Percentiles rank a stretch among this genome's conserved stretches.
phyloP scores from a whole-genome alignment of 2,113 vertebrate genomes.

The Seriola quinqueradiata region DNA sequence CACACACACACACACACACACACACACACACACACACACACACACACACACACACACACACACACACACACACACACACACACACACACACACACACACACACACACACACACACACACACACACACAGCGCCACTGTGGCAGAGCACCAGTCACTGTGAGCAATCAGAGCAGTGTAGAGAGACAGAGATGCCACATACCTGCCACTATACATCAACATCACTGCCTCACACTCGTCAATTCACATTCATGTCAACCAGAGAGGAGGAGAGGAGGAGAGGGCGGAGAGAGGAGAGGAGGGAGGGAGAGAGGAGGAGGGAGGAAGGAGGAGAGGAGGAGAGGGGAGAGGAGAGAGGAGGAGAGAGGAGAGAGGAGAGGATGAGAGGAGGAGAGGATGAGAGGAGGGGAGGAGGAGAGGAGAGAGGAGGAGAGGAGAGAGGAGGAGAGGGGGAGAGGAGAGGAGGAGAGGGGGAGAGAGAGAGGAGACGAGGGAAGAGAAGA shows the following conservation, averaged over 20 bases:
- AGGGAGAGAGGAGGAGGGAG: too few species aligned
- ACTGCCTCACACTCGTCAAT: constrained; percentile 47
- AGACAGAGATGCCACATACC: constrained; percentile 64
- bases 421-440: rapidly evolving
- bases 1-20: constrained; percentile 16
- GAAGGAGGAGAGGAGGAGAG: too few species aligned
- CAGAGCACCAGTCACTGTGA: constrained; percentile 66
- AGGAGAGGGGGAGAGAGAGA: too few species aligned
- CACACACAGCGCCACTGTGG: constrained; percentile 15
- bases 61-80: constrained; percentile 16
- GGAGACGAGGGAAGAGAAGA: neutral
- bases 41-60: constrained; percentile 13
- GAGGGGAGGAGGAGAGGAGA: rapidly evolving
- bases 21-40: constrained; percentile 15
- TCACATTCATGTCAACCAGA: constrained; percentile 42
- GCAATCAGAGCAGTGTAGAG: constrained; percentile 61
- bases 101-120: constrained; percentile 11
- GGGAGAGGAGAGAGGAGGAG: too few species aligned
- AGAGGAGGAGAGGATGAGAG: neutral
- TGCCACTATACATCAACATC: constrained; percentile 68
- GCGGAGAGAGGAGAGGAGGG: neutral
- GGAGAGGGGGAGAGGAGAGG: too few species aligned
- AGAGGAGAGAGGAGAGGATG: neutral
- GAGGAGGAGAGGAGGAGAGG: rapidly evolving
- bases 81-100: constrained; percentile 17